Percentiles rank a stretch among this genome's conserved stretches.
Evolutionary conservation across 2,797 vertebrate genomes (phyloP).

Genomic region (Coranthus polyacanthus): DNA sequence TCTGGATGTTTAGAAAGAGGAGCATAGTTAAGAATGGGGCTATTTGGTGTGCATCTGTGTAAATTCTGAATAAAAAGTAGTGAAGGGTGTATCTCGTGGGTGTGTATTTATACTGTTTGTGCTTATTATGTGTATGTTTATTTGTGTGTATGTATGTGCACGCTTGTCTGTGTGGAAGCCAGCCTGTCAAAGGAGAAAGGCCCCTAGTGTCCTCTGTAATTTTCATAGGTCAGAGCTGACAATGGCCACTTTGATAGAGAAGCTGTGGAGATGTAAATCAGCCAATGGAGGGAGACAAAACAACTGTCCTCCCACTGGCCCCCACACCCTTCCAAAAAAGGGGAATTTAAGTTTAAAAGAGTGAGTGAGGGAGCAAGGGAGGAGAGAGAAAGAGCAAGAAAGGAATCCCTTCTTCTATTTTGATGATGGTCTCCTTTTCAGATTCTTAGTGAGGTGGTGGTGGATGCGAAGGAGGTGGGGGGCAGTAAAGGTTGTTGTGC

Average conservation of each 20-base stretch:
- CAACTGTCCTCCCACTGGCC: slow-evolving; percentile 81
- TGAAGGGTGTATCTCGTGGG: slow-evolving; percentile 50
- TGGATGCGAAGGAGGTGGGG: slow-evolving; percentile 10
- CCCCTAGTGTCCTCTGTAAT: slow-evolving; percentile 84
- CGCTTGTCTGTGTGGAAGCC: slow-evolving; percentile 54
- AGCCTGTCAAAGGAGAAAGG: slow-evolving; percentile 76
- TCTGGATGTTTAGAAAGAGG: slow-evolving; percentile 58
- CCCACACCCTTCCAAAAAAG: slow-evolving; percentile 64
- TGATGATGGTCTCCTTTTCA: slow-evolving; percentile 68
- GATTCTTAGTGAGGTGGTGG: slow-evolving; percentile 33
- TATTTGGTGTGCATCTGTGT: slow-evolving; percentile 50
- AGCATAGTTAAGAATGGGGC: slow-evolving; percentile 38
- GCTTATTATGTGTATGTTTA: slow-evolving; percentile 34
- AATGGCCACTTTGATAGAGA: slow-evolving; percentile 87
- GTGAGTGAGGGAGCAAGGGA: slow-evolving; percentile 46
- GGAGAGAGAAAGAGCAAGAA: slow-evolving; percentile 64
- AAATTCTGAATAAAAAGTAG: slow-evolving; percentile 65
- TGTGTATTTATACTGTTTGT: slow-evolving; percentile 62
- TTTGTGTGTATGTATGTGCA: slow-evolving; percentile 32
- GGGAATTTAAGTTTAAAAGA: slow-evolving; percentile 78
- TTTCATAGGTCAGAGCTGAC: slow-evolving; percentile 86
- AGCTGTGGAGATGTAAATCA: slow-evolving; percentile 89
- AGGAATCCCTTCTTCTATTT: slow-evolving; percentile 71
- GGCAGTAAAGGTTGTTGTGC: slow-evolving; percentile 31
- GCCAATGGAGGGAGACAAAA: slow-evolving; percentile 84